Evolutionary conservation across 2,888 invertebrate species (phyloP).

Genomic region (Stegophylla sp.): DNA sequence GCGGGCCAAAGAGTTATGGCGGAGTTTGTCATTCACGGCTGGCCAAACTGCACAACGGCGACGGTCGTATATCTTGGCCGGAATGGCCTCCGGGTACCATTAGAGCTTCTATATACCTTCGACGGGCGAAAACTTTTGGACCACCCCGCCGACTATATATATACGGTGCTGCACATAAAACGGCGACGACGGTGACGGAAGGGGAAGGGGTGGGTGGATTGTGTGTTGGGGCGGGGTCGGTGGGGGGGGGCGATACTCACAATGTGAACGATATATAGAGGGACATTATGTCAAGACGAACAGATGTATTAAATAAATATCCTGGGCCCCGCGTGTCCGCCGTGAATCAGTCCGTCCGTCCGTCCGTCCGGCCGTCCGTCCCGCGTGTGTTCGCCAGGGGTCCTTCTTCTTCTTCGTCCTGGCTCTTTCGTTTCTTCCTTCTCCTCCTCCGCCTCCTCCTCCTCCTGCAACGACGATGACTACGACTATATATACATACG

Average conservation of each 20-base stretch:
- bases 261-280: conserved; percentile 69
- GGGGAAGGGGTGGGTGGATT: too few relatives aligned
- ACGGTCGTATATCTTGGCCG: conserved; percentile 58
- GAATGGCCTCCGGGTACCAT: conserved; percentile 59
- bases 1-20: conserved; percentile 61
- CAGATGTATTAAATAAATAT: conserved; percentile 71
- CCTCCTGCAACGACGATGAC: background rate
- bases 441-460: too few relatives aligned
- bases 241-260: conserved; percentile 55
- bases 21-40: conserved; percentile 60
- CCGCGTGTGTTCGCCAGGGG: conserved; percentile 8
- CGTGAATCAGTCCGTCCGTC: conserved; percentile 45
- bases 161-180: conserved; percentile 52
- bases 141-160: conserved; percentile 21
- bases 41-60: conserved; percentile 56
- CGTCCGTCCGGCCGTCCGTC: conserved; percentile 5
- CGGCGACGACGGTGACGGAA: background rate
- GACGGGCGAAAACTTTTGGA: conserved; percentile 57
- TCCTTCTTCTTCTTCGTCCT: conserved; percentile 36
- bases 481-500: background rate
- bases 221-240: conserved; percentile 6
- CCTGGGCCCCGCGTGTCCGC: conserved; percentile 62
- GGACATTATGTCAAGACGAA: conserved; percentile 73
- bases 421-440: too few relatives aligned
- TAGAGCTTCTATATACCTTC: conserved; percentile 58